Conservation (phyloP, 2,113 vertebrate species). For the Nanorana parkeri region DNA sequence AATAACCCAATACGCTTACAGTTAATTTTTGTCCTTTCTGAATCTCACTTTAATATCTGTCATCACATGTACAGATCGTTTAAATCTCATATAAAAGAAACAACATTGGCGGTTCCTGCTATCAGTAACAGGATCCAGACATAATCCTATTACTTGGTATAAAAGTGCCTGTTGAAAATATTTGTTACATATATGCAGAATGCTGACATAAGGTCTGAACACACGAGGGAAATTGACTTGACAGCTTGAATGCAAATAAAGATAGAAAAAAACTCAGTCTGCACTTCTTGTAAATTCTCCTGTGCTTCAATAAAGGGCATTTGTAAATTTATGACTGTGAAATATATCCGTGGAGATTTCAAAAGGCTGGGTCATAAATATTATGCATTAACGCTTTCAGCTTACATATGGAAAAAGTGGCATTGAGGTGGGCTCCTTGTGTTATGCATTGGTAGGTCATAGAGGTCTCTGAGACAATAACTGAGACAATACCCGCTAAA, state of each 20-base stretch:
- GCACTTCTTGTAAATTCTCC: slow-evolving; percentile 52
- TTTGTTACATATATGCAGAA: slow-evolving; percentile 32
- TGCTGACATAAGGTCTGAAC: slow-evolving; percentile 39
- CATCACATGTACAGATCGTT: too few relatives aligned
- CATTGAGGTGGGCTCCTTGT: neutral
- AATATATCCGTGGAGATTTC: slow-evolving; percentile 33
- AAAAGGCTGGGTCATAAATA: slow-evolving; percentile 19
- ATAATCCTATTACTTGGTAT: slow-evolving; percentile 25
- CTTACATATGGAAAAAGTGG: neutral
- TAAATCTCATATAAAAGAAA: neutral
- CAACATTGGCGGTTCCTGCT: neutral
- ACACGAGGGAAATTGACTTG: slow-evolving; percentile 48
- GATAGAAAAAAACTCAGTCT: slow-evolving; percentile 29
- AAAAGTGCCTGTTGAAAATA: slow-evolving; percentile 10
- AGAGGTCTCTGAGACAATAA: neutral
- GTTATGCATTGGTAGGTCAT: neutral
- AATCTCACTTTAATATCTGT: too few relatives aligned
- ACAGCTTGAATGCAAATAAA: slow-evolving; percentile 55
- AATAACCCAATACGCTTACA: too few relatives aligned
- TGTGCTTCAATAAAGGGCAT: slow-evolving; percentile 53
- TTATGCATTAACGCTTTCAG: slow-evolving; percentile 30
- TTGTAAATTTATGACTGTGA: slow-evolving; percentile 55
- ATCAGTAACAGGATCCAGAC: neutral
- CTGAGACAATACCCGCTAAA: neutral
- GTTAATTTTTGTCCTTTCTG: too few relatives aligned